Conservation (phyloP, 2,888 invertebrate genomes). For the Lycaena phlaeas region DNA sequence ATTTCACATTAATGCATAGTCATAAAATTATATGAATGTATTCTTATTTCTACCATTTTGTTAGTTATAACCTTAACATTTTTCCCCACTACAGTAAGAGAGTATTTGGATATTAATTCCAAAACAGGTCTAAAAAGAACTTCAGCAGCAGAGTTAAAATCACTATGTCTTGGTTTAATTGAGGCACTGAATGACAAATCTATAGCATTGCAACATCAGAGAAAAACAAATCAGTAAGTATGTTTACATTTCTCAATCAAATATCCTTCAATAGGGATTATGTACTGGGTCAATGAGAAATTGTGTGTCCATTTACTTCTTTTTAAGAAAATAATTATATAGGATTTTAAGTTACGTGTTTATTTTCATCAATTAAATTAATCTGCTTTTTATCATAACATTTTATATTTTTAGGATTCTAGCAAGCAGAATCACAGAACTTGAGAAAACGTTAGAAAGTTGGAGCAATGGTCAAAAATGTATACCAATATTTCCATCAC, state of each 20-base stretch:
- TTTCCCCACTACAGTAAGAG: constrained; percentile 74
- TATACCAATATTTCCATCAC: constrained; percentile 74
- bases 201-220: constrained; percentile 86
- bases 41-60: too few species aligned
- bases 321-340: too few species aligned
- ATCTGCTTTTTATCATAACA: too few species aligned
- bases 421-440: constrained; percentile 84
- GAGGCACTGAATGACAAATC: constrained; percentile 91
- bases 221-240: constrained; percentile 86
- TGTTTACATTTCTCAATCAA: too few species aligned
- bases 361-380: too few species aligned
- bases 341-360: too few species aligned
- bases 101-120: constrained; percentile 78
- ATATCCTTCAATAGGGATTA: too few species aligned
- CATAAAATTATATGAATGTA: too few species aligned
- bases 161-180: constrained; percentile 83
- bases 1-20: too few species aligned
- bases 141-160: constrained; percentile 83
- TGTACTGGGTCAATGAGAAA: too few species aligned
- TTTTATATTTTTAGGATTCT: constrained; percentile 85
- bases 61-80: too few species aligned
- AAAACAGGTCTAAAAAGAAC: constrained; percentile 44
- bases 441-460: constrained; percentile 82
- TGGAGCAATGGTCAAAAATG: constrained; percentile 68
- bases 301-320: too few species aligned